Percentiles rank a stretch among this genome's conserved stretches.
Conservation (phyloP, 2,797 vertebrate genomes). For the Mus minutoides region DNA sequence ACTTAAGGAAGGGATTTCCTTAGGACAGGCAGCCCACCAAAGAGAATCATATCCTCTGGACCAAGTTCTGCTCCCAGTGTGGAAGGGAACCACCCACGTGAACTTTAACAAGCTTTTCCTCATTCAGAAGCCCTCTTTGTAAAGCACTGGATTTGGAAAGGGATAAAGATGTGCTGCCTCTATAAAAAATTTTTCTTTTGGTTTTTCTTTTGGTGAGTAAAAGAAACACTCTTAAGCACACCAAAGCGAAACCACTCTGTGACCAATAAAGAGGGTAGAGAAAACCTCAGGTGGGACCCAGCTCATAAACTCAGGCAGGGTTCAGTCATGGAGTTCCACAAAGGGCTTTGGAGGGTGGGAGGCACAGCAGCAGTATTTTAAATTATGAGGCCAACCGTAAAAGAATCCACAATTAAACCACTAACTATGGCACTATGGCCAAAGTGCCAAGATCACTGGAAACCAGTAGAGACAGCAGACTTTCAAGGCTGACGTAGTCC, state of each 20-base stretch:
- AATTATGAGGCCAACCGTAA: background rate
- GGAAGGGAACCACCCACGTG: background rate
- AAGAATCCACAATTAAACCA: constrained; percentile 19
- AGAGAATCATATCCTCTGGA: background rate
- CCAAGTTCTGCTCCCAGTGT: background rate
- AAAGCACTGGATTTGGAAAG: constrained; percentile 44
- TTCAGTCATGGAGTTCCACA: background rate
- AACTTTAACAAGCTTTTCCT: constrained; percentile 35
- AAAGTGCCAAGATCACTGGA: constrained; percentile 33
- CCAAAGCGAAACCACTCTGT: constrained; percentile 22
- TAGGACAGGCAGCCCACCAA: background rate
- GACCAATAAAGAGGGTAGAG: constrained; percentile 23
- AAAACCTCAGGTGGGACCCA: background rate
- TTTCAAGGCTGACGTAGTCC: background rate
- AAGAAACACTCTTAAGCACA: constrained; percentile 27
- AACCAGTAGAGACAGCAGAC: background rate
- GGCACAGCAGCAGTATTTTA: background rate
- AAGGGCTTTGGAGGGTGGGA: background rate
- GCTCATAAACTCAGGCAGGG: background rate
- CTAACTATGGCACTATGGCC: constrained; percentile 11
- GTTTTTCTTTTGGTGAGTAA: constrained; percentile 61
- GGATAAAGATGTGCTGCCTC: constrained; percentile 39
- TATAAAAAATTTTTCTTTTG: background rate
- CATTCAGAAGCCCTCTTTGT: background rate
- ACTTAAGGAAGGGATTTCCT: background rate